Percentiles rank a stretch among this genome's conserved stretches.
These are phyloP conservation scores for Marisa cornuarietis DNA, from an alignment of 1,140 invertebrate species.

Conservation along the genomic window DNA sequence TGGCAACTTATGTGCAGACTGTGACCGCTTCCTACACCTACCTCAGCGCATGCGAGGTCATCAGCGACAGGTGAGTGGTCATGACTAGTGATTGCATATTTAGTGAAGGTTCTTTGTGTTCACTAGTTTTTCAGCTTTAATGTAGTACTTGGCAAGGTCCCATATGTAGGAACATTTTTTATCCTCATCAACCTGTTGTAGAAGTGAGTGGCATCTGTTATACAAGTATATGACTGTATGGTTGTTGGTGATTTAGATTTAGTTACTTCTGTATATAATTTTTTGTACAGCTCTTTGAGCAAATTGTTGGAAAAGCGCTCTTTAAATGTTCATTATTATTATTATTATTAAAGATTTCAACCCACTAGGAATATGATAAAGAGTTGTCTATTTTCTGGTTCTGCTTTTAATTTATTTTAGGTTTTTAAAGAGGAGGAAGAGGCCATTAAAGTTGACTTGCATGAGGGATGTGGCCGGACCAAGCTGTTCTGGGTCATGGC, in stretches of 20 bases:
- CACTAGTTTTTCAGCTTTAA: not conserved
- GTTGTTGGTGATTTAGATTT: too few relatives aligned
- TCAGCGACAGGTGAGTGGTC: slow-evolving; percentile 79
- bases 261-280: too few relatives aligned
- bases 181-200: too few relatives aligned
- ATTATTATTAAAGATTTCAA: not conserved
- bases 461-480: slow-evolving; percentile 93
- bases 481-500: slow-evolving; percentile 95
- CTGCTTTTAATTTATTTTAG: slow-evolving; percentile 43
- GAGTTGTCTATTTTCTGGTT: not conserved
- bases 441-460: slow-evolving; percentile 85
- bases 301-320: too few relatives aligned
- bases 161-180: not conserved
- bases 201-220: too few relatives aligned
- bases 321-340: too few relatives aligned
- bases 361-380: not conserved
- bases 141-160: not conserved
- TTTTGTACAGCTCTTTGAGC: too few relatives aligned
- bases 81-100: too few relatives aligned
- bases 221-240: too few relatives aligned
- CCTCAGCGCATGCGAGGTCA: slow-evolving; percentile 87
- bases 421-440: slow-evolving; percentile 96
- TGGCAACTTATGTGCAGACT: slow-evolving; percentile 93
- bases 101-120: too few relatives aligned
- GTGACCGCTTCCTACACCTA: slow-evolving; percentile 93